Evolutionary conservation across 2,888 invertebrate species (phyloP).

Genomic region (Nasonia oneida): DNA sequence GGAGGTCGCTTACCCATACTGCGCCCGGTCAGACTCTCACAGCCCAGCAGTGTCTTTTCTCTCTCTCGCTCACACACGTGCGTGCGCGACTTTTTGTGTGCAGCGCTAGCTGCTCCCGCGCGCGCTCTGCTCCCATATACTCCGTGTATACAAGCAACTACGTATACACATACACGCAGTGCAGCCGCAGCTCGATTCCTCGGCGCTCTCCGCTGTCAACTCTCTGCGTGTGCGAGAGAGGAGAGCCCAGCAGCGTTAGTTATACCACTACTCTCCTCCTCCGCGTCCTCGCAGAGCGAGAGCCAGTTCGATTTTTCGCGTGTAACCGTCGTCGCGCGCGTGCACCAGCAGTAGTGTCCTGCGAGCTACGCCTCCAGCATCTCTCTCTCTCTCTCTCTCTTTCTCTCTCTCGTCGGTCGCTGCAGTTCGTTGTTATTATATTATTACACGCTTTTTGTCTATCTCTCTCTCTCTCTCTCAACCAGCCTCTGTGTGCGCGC

Average conservation of each 20-base stretch:
- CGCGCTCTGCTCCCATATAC: background rate
- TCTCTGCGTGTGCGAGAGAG: background rate
- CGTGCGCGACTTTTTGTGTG: conserved; percentile 19
- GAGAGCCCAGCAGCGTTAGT: background rate
- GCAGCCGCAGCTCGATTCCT: background rate
- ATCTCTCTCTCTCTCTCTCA: background rate
- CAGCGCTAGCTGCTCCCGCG: background rate
- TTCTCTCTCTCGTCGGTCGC: background rate
- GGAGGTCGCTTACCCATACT: conserved; percentile 60
- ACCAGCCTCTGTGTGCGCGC: background rate
- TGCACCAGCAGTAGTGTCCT: conserved; percentile 15
- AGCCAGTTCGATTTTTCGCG: conserved; percentile 29
- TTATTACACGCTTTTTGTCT: background rate
- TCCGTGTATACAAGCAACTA: too few relatives aligned
- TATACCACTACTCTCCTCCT: background rate
- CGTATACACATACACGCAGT: background rate
- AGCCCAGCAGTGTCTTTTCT: background rate
- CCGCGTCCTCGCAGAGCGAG: background rate
- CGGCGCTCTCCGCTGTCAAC: background rate
- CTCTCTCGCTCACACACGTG: conserved; percentile 7
- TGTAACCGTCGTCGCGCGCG: conserved; percentile 16
- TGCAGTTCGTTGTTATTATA: background rate
- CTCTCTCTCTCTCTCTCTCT: background rate
- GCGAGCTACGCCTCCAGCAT: conserved; percentile 2
- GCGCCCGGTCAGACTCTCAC: background rate